These are phyloP conservation scores for Manis pentadactyla DNA, from an alignment of 2,797 vertebrate genomes.

Conservation along the genomic window DNA sequence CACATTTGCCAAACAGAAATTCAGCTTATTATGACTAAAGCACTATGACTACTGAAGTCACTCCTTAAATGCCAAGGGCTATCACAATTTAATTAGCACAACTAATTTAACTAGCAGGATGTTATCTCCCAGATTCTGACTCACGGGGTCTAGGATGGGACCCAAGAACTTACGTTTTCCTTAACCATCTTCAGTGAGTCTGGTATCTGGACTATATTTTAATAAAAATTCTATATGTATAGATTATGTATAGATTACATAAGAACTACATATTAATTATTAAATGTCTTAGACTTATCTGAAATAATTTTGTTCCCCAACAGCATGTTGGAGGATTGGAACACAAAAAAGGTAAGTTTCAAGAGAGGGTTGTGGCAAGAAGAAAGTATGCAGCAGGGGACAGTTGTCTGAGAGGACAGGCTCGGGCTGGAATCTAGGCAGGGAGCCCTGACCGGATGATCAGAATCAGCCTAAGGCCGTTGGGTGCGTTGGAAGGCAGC, in stretches of 20 bases:
- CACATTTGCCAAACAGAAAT: neutral
- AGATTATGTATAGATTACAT: neutral
- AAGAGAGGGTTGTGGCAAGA: neutral
- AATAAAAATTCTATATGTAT: neutral
- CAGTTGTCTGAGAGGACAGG: neutral
- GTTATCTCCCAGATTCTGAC: neutral
- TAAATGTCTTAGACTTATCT: neutral
- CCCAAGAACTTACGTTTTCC: neutral
- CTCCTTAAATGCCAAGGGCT: neutral
- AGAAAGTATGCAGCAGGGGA: neutral
- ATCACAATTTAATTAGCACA: neutral
- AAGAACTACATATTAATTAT: neutral
- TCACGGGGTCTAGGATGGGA: neutral
- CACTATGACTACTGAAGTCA: neutral
- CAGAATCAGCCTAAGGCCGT: neutral
- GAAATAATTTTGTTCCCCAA: neutral
- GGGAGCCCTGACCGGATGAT: neutral
- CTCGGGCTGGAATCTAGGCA: neutral
- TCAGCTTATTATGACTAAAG: neutral
- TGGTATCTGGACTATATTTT: neutral
- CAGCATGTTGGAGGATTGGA: neutral
- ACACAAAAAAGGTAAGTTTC: conserved; percentile 1
- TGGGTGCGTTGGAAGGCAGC: neutral
- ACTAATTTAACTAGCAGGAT: no score
- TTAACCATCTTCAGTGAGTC: neutral